These are phyloP conservation scores for Erebia aethiops DNA, from an alignment of 2,888 invertebrate species.

Conservation along the genomic window DNA sequence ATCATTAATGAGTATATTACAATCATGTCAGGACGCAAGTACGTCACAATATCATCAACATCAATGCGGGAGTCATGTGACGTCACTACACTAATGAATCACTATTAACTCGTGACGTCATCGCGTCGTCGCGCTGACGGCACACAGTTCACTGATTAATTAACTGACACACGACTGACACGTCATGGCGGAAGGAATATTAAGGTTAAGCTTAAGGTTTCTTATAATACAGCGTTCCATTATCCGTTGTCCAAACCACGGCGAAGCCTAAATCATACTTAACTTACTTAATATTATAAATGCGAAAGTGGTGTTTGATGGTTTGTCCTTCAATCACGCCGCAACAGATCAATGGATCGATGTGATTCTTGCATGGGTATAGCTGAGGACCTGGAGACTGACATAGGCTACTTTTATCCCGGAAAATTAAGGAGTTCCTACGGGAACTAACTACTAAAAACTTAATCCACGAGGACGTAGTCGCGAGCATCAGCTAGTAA, in stretches of 20 bases:
- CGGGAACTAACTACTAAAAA: too few species aligned
- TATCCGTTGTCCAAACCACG: not conserved
- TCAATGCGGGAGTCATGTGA: not conserved
- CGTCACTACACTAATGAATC: not conserved
- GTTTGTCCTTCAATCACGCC: too few species aligned
- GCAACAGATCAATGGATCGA: too few species aligned
- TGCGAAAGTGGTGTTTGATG: too few species aligned
- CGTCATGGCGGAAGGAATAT: not conserved
- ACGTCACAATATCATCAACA: not conserved
- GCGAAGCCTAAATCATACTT: not conserved
- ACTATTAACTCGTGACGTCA: constrained; percentile 7
- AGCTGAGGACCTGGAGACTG: too few species aligned
- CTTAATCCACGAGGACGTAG: too few species aligned
- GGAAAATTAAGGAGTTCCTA: too few species aligned
- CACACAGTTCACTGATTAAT: not conserved
- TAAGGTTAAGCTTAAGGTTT: too few species aligned
- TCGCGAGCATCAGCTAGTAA: too few species aligned
- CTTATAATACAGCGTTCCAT: not conserved
- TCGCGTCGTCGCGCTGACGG: not conserved
- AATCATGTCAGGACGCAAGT: not conserved
- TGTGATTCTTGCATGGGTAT: too few species aligned
- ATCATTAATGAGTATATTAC: not conserved
- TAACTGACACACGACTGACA: not conserved
- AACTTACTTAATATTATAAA: too few species aligned
- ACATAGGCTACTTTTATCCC: too few species aligned